Base-by-base conservation (phyloP, 2,888 invertebrate species). In the Bruchidius siliquastri region DNA sequence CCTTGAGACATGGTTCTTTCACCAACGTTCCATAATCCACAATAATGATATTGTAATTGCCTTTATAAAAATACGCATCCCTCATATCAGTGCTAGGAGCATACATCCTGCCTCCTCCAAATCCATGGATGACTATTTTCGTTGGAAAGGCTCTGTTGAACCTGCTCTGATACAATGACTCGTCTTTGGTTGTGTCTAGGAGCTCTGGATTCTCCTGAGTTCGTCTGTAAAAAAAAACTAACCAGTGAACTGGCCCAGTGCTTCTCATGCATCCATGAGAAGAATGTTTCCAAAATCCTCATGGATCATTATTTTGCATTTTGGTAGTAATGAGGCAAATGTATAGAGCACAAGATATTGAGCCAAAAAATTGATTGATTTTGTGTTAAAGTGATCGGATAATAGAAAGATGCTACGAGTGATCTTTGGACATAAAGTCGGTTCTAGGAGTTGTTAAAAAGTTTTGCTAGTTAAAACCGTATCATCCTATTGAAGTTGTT, bases 61-160 rank as follows among this genome's bases (percentile, higher is more conserved):
- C 95, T 74, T 90, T 88, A 67, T 90, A 88, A 84, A 95, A 96
- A 85, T 94, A 96, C 0, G 95, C 96, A 83, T 93, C 92, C 72
- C 95, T 89, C 87, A 96, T 90, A 83, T 95, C 95, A 0, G 95
- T 95, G 83, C 95, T 95, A 0, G 96, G 96, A 0, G 94, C 92
- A 49, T 93, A 88, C 83, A 93, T 91, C 76, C 95, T 88, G 0
- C 96, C 95, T 0, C 95, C 96, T 0, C 96, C 95, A 82, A 97
- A 97, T 6, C 97, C 97, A 82, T 97, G 97, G 21, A 97, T 94
- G 70, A 97, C 92, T 22, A 97, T 89, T 87, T 97, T 97, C 4
- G 95, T 95, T 0, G 94, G 92, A 84, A 94, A 91, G 0, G 88
- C 89, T 0, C 92, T 90, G 85, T 96, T 94, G 85, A 95, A 97